These are phyloP conservation scores for Leucosticte australis DNA, from an alignment of 2,113 vertebrate genomes.

Conservation along the genomic window DNA sequence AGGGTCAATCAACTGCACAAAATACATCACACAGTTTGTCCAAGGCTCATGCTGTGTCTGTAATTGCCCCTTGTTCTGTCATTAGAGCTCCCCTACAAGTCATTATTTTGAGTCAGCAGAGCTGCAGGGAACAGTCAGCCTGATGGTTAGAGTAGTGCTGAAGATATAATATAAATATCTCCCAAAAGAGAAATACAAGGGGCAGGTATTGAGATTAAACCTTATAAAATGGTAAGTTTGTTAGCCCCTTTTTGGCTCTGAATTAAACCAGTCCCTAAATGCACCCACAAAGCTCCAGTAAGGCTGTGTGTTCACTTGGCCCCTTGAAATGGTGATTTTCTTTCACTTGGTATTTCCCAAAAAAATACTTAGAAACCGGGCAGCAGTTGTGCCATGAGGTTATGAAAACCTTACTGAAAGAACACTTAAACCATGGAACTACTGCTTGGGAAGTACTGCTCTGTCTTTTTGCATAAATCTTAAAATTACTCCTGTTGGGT, in stretches of 20 bases:
- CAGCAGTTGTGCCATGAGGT: background rate
- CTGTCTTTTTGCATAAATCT: background rate
- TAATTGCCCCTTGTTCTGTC: conserved; percentile 82
- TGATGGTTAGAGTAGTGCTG: conserved; percentile 57
- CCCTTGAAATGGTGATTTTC: background rate
- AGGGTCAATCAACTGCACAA: conserved; percentile 75
- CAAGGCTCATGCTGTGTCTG: conserved; percentile 67
- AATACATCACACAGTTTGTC: conserved; percentile 73
- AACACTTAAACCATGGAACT: background rate
- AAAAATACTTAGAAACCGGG: background rate
- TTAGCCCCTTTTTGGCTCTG: conserved; percentile 39
- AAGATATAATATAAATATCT: conserved; percentile 70
- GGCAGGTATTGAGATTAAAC: conserved; percentile 64
- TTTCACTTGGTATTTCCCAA: background rate
- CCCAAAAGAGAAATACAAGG: conserved; percentile 33
- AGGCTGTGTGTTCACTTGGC: conserved; percentile 1
- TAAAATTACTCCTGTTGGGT: background rate
- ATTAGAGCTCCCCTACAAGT: conserved; percentile 74
- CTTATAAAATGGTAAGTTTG: conserved; percentile 40
- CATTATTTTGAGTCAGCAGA: conserved; percentile 79
- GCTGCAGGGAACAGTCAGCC: conserved; percentile 71
- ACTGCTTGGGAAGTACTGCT: background rate
- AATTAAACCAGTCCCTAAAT: conserved; percentile 18
- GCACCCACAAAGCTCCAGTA: background rate
- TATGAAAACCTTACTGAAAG: background rate